A percentile compares a stretch with the other conserved stretches of the same genome.
Evolutionary conservation across 2,888 invertebrate species (phyloP).

Genomic region (Pelosia muscerda): DNA sequence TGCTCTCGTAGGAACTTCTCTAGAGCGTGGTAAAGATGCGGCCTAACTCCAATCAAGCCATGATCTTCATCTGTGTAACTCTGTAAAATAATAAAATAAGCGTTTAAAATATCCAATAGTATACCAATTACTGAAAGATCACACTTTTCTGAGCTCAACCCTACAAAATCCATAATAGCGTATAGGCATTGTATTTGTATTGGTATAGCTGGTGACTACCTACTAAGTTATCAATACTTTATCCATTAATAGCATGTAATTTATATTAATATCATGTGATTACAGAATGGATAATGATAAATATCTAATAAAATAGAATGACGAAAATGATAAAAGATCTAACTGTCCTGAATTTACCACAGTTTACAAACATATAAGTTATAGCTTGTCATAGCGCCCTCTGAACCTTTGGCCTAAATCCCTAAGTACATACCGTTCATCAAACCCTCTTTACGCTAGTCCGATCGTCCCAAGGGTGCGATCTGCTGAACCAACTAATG

Average conservation of each 20-base stretch:
- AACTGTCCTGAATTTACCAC: background rate
- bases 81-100: constrained; percentile 82
- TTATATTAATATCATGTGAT: no score
- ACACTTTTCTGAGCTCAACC: no score
- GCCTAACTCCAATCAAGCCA: constrained; percentile 92
- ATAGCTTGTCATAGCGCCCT: background rate
- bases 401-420: constrained; percentile 6
- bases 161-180: background rate
- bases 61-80: constrained; percentile 98
- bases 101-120: background rate
- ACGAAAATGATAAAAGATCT: no score
- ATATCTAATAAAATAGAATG: no score
- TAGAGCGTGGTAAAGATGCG: constrained; percentile 95
- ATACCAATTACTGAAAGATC: no score
- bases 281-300: no score
- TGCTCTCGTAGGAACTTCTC: constrained; percentile 91
- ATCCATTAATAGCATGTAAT: no score
- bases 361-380: constrained; percentile 8
- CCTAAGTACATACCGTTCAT: constrained; percentile 20
- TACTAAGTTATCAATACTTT: background rate
- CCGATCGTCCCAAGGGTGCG: constrained; percentile 19
- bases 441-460: constrained; percentile 21
- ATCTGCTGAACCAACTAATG: constrained; percentile 19
- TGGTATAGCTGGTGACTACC: background rate
- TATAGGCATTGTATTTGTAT: background rate